Percentiles rank a stretch among this genome's conserved stretches.
Evolutionary conservation across 2,113 vertebrate species (phyloP).

Genomic region (Channa maculata): DNA sequence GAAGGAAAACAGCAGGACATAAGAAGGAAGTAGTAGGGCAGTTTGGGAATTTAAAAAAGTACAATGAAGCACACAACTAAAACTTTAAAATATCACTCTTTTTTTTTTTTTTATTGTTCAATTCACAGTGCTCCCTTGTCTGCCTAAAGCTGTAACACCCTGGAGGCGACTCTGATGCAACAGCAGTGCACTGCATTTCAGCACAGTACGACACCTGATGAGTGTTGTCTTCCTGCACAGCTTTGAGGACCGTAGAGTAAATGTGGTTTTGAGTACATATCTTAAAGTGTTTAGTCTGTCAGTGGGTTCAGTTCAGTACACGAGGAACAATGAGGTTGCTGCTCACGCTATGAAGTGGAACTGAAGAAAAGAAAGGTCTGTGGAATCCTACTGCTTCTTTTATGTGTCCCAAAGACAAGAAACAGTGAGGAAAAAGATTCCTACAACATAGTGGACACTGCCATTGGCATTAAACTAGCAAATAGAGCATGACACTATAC

Average conservation of each 20-base stretch:
- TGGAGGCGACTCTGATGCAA: slow-evolving; percentile 52
- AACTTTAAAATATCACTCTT: not conserved
- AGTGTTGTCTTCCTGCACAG: slow-evolving; percentile 11
- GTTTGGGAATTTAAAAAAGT: slow-evolving; percentile 25
- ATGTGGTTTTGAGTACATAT: too few relatives aligned
- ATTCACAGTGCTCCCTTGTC: slow-evolving; percentile 9
- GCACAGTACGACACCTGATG: not conserved
- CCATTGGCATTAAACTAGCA: too few relatives aligned
- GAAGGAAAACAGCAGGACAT: too few relatives aligned
- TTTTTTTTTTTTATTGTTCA: not conserved
- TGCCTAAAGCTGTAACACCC: slow-evolving; percentile 33
- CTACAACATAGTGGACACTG: too few relatives aligned
- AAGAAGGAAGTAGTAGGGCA: not conserved
- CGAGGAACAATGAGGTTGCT: too few relatives aligned
- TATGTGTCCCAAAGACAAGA: too few relatives aligned
- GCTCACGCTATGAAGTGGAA: too few relatives aligned
- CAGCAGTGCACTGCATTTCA: slow-evolving; percentile 20
- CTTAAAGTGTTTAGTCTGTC: not conserved
- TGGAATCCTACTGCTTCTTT: too few relatives aligned
- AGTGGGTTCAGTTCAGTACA: not conserved
- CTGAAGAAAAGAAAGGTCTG: too few relatives aligned
- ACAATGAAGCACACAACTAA: slow-evolving; percentile 8
- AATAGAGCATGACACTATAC: too few relatives aligned
- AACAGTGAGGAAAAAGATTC: too few relatives aligned
- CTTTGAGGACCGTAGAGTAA: not conserved